Conservation (phyloP, 1,140 invertebrate genomes). For the Penaeus indicus region DNA sequence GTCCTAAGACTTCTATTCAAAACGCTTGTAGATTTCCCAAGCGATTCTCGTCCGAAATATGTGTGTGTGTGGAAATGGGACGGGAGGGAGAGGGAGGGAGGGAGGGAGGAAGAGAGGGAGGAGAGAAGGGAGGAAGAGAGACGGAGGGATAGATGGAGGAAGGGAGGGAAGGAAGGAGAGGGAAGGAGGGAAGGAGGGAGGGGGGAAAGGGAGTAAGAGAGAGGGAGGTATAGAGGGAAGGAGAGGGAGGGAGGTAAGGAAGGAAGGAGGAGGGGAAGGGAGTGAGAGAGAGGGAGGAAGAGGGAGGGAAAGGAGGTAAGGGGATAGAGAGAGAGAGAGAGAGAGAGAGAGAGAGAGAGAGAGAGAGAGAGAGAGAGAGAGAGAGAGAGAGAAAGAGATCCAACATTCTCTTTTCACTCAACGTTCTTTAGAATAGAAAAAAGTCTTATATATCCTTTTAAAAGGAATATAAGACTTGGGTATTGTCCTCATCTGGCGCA, state of each 20-base stretch:
- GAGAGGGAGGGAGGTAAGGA: background rate
- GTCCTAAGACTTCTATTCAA: background rate
- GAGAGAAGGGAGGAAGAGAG: background rate
- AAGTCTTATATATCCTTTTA: too few relatives aligned
- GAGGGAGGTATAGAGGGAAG: background rate
- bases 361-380: constrained; percentile 23
- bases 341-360: background rate
- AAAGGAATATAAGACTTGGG: too few relatives aligned
- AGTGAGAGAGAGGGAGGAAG: constrained; percentile 10
- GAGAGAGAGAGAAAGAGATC: constrained; percentile 23
- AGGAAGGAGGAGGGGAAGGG: background rate
- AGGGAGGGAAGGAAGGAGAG: background rate
- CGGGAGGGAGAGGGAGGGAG: background rate
- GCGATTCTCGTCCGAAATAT: too few relatives aligned
- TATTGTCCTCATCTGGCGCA: too few relatives aligned
- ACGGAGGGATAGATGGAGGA: background rate
- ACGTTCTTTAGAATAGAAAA: too few relatives aligned
- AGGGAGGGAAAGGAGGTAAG: background rate
- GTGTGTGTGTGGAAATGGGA: too few relatives aligned
- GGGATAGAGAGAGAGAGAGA: background rate
- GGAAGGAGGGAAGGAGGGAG: background rate
- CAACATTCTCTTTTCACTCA: too few relatives aligned
- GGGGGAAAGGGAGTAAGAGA: background rate
- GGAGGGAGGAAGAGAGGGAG: background rate
- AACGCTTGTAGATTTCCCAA: too few relatives aligned